These are phyloP conservation scores for Enteromius thamalakanensis DNA, from an alignment of 2,797 vertebrate genomes.

Conservation along the genomic window DNA sequence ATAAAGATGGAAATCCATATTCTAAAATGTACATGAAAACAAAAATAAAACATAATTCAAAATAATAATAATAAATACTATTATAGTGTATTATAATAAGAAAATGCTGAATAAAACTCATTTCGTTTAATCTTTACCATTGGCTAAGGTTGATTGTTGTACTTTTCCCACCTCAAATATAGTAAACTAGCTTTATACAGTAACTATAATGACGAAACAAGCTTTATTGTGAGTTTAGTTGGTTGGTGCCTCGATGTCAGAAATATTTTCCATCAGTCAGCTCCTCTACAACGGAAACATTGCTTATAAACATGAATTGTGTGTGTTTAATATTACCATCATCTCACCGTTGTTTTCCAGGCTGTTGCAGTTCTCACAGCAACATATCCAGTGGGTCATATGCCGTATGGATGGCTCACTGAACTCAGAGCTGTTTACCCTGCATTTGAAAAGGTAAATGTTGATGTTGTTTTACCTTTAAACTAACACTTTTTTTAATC, in stretches of 20 bases:
- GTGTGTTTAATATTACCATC: neutral
- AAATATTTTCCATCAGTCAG: neutral
- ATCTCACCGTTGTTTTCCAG: slow-evolving; percentile 74
- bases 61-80: neutral
- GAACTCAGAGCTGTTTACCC: slow-evolving; percentile 96
- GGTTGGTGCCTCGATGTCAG: neutral
- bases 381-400: slow-evolving; percentile 97
- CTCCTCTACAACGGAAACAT: neutral
- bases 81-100: neutral
- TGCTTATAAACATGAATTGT: neutral
- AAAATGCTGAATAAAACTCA: neutral
- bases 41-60: neutral
- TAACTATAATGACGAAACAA: neutral
- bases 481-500: slow-evolving; percentile 6
- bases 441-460: slow-evolving; percentile 89
- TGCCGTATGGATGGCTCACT: slow-evolving; percentile 98
- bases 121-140: neutral
- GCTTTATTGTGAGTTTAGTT: neutral
- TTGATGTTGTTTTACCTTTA: neutral
- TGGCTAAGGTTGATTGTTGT: no score
- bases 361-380: slow-evolving; percentile 97
- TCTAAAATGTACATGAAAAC: neutral
- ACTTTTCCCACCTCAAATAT: neutral
- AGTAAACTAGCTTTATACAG: neutral
- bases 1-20: neutral